Conservation (phyloP, 1,140 invertebrate species). For the Gryon sp. region DNA sequence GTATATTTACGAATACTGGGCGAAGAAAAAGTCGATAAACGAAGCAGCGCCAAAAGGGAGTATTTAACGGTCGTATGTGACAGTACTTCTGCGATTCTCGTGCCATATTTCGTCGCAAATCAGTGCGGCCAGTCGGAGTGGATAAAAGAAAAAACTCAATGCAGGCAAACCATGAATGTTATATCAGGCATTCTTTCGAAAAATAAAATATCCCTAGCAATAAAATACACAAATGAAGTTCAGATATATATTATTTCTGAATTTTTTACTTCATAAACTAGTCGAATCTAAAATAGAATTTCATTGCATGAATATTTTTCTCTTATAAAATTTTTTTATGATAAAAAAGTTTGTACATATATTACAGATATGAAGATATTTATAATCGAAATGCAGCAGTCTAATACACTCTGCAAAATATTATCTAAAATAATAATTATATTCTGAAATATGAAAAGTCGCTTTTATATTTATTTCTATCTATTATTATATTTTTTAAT, state of each 20-base stretch:
- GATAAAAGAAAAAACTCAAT: conserved; percentile 19
- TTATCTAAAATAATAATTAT: too few species aligned
- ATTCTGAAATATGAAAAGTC: too few species aligned
- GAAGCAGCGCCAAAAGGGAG: conserved; percentile 61
- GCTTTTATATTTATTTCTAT: too few species aligned
- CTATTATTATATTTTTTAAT: too few species aligned
- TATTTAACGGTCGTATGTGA: conserved; percentile 63
- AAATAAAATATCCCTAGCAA: conserved; percentile 34
- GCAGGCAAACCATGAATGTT: conserved; percentile 19
- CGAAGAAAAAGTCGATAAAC: conserved; percentile 64
- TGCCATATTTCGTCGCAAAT: conserved; percentile 23
- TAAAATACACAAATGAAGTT: conserved; percentile 9
- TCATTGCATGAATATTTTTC: too few species aligned
- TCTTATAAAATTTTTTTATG: too few species aligned
- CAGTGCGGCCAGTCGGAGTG: conserved; percentile 11
- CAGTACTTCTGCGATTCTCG: conserved; percentile 35
- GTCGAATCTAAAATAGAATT: too few species aligned
- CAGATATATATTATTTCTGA: conserved; percentile 28
- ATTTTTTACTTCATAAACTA: not conserved
- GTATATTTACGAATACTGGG: conserved; percentile 57
- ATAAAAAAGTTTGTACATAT: too few species aligned
- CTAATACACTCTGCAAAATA: too few species aligned
- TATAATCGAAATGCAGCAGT: too few species aligned
- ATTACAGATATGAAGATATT: too few species aligned
- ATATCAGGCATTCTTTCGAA: conserved; percentile 20